Evolutionary conservation across 1,140 invertebrate genomes (phyloP), one percentile per base, ranked within the genome.

Genomic region (Sinonovacula constricta): DNA sequence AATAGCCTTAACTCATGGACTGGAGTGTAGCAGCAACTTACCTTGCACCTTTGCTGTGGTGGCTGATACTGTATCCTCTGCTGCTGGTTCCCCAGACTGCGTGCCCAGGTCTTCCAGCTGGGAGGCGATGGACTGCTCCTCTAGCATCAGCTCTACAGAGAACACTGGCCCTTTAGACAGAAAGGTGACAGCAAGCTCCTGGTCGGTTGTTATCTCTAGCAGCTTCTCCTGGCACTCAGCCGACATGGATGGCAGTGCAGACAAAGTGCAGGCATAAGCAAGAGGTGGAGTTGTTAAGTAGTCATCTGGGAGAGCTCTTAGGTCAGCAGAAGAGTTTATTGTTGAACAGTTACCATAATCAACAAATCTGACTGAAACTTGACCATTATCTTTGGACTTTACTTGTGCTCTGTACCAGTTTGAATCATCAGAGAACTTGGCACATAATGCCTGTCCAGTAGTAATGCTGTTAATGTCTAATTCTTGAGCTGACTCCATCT

Each of bases 321-420:
- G 33, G 22, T 81, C 67, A 34, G 56, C 57, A 33, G n/a, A 26
- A 15, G 51, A 36, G 0, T 56, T 54, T 3, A 87, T 87, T 7
- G 86, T 90, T 88, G 95, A 94, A 31, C 92, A 92, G 88, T 96
- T 95, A 12, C 95, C 95, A 89, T 95, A 96, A 88, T 96, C 95
- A 3, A 95, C 89, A 88, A 94, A 96, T 12, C 93, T 90, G 0
- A 96, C 93, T 34, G 28, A 68, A 39, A 77, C 67, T n/a, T 63
- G 22, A 10, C 79, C 53, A 5, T 69, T 81, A 60, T n/a, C 22
- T 28, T 69, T 60, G 74, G 91, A 92, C 2, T 92, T 88, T 94
- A 96, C 94, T 93, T 90, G 54, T 30, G 86, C 89, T 82, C 90
- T 66, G 82, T 95, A 96, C 94, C 95, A 96, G 69, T 92, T 92